phyloP scores from a whole-genome alignment of 2,888 invertebrate genomes.

The Calliopum simillimum region DNA sequence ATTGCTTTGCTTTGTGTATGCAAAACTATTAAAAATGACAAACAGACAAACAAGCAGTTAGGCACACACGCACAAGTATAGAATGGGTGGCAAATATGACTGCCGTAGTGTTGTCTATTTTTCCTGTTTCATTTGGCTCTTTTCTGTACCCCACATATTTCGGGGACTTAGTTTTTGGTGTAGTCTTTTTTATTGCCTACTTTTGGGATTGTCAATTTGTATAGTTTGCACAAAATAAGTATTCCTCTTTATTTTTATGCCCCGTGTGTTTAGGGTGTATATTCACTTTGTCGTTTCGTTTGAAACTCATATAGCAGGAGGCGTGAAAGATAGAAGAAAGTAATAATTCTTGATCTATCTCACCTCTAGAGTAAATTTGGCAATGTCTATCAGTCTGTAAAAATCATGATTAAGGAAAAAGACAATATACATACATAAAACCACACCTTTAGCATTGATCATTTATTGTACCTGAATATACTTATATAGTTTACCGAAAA shows the following conservation, averaged over 20 bases:
- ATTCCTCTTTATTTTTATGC: not conserved
- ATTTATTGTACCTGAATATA: too few relatives aligned
- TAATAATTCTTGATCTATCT: too few relatives aligned
- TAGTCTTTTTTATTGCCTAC: not conserved
- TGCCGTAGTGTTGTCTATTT: not conserved
- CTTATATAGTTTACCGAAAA: too few relatives aligned
- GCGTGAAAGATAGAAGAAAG: too few relatives aligned
- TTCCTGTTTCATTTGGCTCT: not conserved
- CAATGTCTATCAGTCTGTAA: too few relatives aligned
- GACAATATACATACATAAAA: too few relatives aligned
- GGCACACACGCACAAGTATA: not conserved
- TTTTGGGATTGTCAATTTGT: not conserved
- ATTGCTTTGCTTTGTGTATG: not conserved
- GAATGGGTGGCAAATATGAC: not conserved
- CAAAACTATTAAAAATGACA: constrained; percentile 14
- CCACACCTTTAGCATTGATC: too few relatives aligned
- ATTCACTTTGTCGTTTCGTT: not conserved
- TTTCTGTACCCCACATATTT: not conserved
- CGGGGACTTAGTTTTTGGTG: not conserved
- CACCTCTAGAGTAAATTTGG: too few relatives aligned
- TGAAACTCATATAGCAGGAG: too few relatives aligned
- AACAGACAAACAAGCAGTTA: not conserved
- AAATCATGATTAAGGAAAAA: too few relatives aligned
- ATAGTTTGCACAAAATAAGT: not conserved
- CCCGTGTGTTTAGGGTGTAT: not conserved